phyloP scores from a whole-genome alignment of 2,113 vertebrate genomes.

The Zapornia atra region DNA sequence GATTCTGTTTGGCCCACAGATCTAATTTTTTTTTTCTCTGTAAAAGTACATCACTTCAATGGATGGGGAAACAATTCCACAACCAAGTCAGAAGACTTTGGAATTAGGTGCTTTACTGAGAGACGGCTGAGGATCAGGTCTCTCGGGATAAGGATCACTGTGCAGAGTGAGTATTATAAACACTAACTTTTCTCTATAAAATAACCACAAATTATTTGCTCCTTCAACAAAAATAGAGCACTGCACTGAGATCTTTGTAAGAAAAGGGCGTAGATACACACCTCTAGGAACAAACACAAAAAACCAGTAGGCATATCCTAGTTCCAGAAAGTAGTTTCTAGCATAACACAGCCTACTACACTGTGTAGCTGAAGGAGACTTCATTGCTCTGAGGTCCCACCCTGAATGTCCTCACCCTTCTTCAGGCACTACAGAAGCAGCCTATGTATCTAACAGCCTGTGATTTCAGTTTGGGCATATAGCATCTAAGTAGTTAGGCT shows the following conservation, averaged over 20 bases:
- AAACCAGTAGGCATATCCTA: not conserved
- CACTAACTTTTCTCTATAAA: not conserved
- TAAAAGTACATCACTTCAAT: not conserved
- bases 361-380: not conserved
- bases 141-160: not conserved
- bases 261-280: not conserved
- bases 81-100: not conserved
- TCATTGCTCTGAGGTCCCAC: not conserved
- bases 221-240: not conserved
- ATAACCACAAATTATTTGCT: not conserved
- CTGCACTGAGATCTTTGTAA: not conserved
- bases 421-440: not conserved
- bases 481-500: not conserved
- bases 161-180: rapidly evolving
- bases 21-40: not conserved
- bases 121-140: not conserved
- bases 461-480: not conserved
- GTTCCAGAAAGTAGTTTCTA: not conserved
- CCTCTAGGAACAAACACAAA: not conserved
- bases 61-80: not conserved
- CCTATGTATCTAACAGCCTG: not conserved
- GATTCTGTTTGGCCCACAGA: not conserved
- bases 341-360: not conserved
- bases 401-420: not conserved
- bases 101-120: not conserved